Percentiles rank a stretch among this genome's conserved stretches.
Evolutionary conservation across 2,888 invertebrate genomes (phyloP).

Genomic region (Cyclophora punctaria): DNA sequence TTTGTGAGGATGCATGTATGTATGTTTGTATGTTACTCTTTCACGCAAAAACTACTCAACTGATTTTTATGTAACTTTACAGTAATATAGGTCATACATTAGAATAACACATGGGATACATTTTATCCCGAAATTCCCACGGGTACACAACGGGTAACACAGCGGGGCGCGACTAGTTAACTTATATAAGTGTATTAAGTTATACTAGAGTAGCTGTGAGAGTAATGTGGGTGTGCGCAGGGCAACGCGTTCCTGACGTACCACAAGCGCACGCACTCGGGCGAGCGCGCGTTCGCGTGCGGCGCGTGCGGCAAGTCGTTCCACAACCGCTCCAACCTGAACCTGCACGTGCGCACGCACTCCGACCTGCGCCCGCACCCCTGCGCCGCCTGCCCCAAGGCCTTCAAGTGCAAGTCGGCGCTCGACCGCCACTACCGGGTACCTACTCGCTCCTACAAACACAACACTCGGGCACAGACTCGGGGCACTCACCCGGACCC

Average conservation of each 20-base stretch:
- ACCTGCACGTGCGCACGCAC: slow-evolving; percentile 59
- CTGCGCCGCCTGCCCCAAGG: slow-evolving; percentile 53
- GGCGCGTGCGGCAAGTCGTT: slow-evolving; percentile 52
- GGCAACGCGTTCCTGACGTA: slow-evolving; percentile 58
- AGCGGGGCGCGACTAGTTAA: no score
- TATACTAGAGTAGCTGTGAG: background rate
- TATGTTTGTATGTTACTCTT: no score
- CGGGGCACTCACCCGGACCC: no score
- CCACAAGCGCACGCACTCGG: slow-evolving; percentile 58
- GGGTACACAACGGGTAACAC: no score
- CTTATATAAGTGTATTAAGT: background rate
- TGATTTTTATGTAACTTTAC: no score
- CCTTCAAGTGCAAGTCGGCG: slow-evolving; percentile 59
- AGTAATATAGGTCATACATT: no score
- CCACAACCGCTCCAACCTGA: slow-evolving; percentile 56
- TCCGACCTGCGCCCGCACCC: slow-evolving; percentile 52
- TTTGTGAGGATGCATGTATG: no score
- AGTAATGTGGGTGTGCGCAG: slow-evolving; percentile 18
- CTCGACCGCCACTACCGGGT: slow-evolving; percentile 54
- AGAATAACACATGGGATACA: no score
- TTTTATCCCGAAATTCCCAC: no score
- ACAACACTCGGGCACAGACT: no score
- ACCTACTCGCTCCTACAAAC: background rate
- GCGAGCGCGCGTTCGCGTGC: slow-evolving; percentile 49
- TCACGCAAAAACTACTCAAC: no score